Evolutionary conservation across 2,113 vertebrate genomes (phyloP).

Genomic region (Tachysurus vachellii): DNA sequence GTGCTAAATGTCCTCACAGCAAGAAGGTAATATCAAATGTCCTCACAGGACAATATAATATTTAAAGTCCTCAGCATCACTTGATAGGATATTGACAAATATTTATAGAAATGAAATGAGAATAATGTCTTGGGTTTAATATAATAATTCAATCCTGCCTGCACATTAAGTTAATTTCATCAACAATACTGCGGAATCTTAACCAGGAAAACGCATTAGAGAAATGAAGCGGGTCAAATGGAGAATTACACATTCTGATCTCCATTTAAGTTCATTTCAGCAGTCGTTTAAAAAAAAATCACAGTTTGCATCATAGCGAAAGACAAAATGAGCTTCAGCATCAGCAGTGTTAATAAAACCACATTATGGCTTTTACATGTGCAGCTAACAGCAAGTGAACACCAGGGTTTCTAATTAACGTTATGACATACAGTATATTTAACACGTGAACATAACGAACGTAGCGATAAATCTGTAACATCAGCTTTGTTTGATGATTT

Average conservation of each 20-base stretch:
- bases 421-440: no score
- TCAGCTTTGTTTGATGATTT: not conserved
- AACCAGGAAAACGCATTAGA: constrained; percentile 47
- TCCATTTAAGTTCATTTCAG: constrained; percentile 43
- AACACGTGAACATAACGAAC: not conserved
- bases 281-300: not conserved
- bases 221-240: constrained; percentile 48
- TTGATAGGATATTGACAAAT: not conserved
- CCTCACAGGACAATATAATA: not conserved
- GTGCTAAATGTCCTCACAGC: no score
- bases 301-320: not conserved
- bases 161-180: constrained; percentile 41
- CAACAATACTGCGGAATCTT: constrained; percentile 28
- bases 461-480: not conserved
- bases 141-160: constrained; percentile 8
- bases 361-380: not conserved
- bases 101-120: not conserved
- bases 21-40: no score
- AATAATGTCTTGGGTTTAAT: constrained; percentile 23
- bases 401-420: not conserved
- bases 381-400: not conserved
- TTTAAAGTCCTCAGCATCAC: no score
- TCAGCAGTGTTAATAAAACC: not conserved
- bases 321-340: not conserved
- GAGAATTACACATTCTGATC: constrained; percentile 20